Percentiles rank a stretch among this genome's conserved stretches.
phyloP scores from a whole-genome alignment of 1,140 invertebrate genomes.

The Apis mellifera region DNA sequence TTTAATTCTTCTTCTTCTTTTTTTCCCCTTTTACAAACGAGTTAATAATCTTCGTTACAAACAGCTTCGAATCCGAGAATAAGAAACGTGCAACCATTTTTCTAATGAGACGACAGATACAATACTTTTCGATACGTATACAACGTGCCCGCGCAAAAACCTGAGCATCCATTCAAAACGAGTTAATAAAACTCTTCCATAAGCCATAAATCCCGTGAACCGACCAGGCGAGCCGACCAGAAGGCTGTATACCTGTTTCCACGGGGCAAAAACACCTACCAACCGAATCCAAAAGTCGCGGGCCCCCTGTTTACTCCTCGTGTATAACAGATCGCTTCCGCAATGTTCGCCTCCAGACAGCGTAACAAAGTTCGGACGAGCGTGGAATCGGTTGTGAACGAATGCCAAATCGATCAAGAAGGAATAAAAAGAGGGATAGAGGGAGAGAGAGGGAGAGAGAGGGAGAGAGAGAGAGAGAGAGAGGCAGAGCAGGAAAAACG shows the following conservation, averaged over 20 bases:
- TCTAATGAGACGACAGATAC: too few relatives aligned
- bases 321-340: constrained; percentile 48
- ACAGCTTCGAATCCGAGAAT: too few relatives aligned
- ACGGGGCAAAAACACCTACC: background rate
- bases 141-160: background rate
- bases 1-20: too few relatives aligned
- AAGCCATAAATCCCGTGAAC: background rate
- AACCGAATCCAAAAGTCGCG: constrained; percentile 31
- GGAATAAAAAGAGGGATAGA: background rate
- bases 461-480: background rate
- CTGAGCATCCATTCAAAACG: background rate
- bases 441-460: background rate
- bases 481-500: constrained; percentile 47
- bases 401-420: constrained; percentile 36
- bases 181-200: background rate
- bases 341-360: constrained; percentile 47
- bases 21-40: too few relatives aligned
- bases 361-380: constrained; percentile 53
- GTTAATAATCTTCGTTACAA: too few relatives aligned
- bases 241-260: background rate
- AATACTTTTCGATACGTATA: too few relatives aligned
- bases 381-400: constrained; percentile 51
- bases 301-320: constrained; percentile 12
- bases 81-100: too few relatives aligned
- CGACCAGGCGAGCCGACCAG: background rate